Evolutionary conservation across 2,888 invertebrate genomes (phyloP).

Genomic region (Microchrysa polita): DNA sequence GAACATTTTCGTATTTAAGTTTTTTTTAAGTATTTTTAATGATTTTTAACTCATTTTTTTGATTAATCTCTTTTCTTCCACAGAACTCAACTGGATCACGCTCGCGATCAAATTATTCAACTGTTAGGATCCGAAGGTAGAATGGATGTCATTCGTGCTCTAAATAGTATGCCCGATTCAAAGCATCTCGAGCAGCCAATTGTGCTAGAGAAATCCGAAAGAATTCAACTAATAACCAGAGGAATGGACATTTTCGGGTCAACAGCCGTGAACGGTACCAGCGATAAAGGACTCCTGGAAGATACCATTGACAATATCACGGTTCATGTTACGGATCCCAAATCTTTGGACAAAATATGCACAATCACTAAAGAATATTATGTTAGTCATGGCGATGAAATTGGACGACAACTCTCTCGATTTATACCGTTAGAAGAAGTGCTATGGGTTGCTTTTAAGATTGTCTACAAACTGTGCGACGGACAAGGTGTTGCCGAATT

Average conservation of each 20-base stretch:
- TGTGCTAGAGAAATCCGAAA: neutral
- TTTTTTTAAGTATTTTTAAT: neutral
- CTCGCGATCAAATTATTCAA: conserved; percentile 11
- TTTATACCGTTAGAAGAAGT: conserved; percentile 27
- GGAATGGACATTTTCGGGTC: neutral
- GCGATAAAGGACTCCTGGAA: neutral
- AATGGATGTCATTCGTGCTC: conserved; percentile 36
- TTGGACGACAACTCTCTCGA: neutral
- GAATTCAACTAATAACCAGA: neutral
- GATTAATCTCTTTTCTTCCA: no score
- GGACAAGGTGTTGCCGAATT: conserved; percentile 17
- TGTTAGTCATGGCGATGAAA: neutral
- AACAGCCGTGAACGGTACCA: neutral
- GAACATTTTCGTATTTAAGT: neutral
- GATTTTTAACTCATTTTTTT: neutral
- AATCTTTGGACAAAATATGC: conserved; percentile 8
- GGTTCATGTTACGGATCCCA: neutral
- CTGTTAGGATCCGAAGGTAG: conserved; percentile 18
- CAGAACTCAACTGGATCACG: conserved; percentile 4
- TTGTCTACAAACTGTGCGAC: conserved; percentile 1
- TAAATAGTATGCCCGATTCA: conserved; percentile 36
- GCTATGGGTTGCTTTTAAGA: conserved; percentile 17
- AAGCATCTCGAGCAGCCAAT: conserved; percentile 15
- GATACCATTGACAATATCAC: conserved; percentile 25
- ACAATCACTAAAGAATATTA: conserved; percentile 20